These are phyloP conservation scores for Deroptyus accipitrinus DNA, from an alignment of 2,113 vertebrate genomes.

Conservation along the genomic window DNA sequence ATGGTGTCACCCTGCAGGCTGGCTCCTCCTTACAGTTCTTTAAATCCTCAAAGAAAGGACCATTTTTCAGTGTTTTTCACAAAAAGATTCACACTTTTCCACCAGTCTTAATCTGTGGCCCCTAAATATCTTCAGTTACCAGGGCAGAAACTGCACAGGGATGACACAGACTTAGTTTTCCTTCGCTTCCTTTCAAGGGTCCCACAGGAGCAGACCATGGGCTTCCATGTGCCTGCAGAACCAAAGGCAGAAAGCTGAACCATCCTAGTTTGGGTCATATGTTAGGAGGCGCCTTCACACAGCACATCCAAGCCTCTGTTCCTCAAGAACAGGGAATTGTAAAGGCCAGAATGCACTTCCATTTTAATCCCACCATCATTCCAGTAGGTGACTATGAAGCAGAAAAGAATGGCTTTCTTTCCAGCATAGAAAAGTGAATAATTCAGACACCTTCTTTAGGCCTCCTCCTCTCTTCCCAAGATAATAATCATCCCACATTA, in stretches of 20 bases:
- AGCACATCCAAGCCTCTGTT: background rate
- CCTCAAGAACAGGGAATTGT: background rate
- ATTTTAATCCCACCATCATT: background rate
- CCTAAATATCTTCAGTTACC: background rate
- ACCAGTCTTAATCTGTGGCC: background rate
- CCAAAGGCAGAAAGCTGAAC: background rate
- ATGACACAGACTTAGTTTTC: background rate
- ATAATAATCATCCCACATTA: conserved; percentile 20
- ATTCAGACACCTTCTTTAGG: conserved; percentile 1
- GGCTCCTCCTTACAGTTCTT: background rate
- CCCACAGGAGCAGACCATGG: background rate
- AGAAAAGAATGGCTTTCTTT: background rate
- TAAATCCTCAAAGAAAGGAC: background rate
- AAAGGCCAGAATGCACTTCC: background rate
- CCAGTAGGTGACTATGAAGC: background rate
- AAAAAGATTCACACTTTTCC: background rate
- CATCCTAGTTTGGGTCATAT: background rate
- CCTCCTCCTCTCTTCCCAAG: conserved; percentile 1
- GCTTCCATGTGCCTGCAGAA: background rate
- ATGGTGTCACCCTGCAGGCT: background rate
- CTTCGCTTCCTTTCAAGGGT: background rate
- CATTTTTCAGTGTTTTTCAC: background rate
- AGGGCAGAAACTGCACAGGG: background rate
- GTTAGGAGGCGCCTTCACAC: background rate
- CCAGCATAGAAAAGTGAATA: background rate